Base-by-base conservation (phyloP, 2,888 invertebrate species). In the Hoplodrina ambigua region DNA sequence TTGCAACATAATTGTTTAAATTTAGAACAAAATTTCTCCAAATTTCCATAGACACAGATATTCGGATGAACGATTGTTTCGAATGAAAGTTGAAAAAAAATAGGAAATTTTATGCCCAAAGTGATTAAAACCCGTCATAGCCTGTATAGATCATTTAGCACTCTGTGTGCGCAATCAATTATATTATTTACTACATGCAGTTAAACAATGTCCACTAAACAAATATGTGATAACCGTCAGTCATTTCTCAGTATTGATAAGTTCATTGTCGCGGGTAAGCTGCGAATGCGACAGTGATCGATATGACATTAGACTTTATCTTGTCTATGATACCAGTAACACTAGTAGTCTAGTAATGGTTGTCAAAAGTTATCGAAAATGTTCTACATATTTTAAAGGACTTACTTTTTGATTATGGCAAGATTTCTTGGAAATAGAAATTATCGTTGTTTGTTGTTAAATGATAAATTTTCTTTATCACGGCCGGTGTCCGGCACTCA, bases 171-270 rank as follows among this genome's bases (percentile, higher is more conserved):
- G 17, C 33, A 63, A 73, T 63, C 74, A 50, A 49, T 25, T 20
- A 59, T 25, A n/a, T 56, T 20, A 62, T 53, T 67, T 58, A 56
- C 58, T 63, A 41, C 54, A 25, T 65, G 69, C 58, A 59, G 49
- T 75, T 59, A 72, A 56, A 63, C 54, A 74, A 63, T 62, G 30
- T 30, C 54, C n/a, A 61, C 17, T 53, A 37, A 66, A 72, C 55
- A 71, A 72, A 70, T 65, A 65, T 44, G n/a, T 44, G 68, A 66
- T 74, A 63, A 72, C 52, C 61, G 54, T 62, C 41, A 66, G 60
- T 19, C 33, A 58, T 69, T 83, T 84, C 77, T 69, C 33, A 67
- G 74, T 65, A 81, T 73, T 49, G 82, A 84, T 81, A 82, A 79
- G 49, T 77, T 73, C 56, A 65, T 66, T 67, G 64, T 33, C 70